These are phyloP conservation scores for Gnatocerus cornutus DNA, from an alignment of 2,888 invertebrate species.

Conservation along the genomic window DNA sequence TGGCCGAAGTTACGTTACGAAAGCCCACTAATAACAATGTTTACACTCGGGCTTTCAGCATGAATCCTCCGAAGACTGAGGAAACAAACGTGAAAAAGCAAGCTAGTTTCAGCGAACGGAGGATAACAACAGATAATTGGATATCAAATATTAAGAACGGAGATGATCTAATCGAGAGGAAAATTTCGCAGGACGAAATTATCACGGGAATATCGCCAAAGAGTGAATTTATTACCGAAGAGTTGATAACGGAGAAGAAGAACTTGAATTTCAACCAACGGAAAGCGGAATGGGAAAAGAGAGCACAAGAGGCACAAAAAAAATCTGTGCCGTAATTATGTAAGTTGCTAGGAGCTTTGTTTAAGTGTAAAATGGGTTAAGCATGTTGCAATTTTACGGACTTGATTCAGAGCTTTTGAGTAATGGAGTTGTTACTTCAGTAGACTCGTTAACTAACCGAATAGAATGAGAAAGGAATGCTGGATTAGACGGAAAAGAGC, in stretches of 20 bases:
- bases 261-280: slow-evolving; percentile 85
- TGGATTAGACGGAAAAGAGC: no score
- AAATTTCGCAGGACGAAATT: slow-evolving; percentile 57
- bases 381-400: slow-evolving; percentile 10
- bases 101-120: slow-evolving; percentile 62
- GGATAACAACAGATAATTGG: slow-evolving; percentile 68
- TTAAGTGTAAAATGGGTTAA: slow-evolving; percentile 7
- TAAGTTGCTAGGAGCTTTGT: slow-evolving; percentile 39
- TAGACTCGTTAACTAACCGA: no score
- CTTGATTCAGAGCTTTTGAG: slow-evolving; percentile 2
- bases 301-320: slow-evolving; percentile 82
- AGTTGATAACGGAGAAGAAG: slow-evolving; percentile 75
- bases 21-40: slow-evolving; percentile 63
- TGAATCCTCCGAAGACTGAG: slow-evolving; percentile 59
- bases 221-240: slow-evolving; percentile 60
- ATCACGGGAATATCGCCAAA: slow-evolving; percentile 60
- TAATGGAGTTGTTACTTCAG: neutral
- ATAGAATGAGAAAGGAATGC: no score
- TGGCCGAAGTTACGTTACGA: slow-evolving; percentile 63
- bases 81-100: slow-evolving; percentile 65
- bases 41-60: slow-evolving; percentile 62
- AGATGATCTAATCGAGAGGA: slow-evolving; percentile 58
- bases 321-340: slow-evolving; percentile 67
- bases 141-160: slow-evolving; percentile 61
- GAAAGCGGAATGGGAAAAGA: slow-evolving; percentile 85